A percentile compares a stretch with the other conserved stretches of the same genome.
Conservation (phyloP, 2,888 invertebrate genomes). For the Lasioglossum figueresi region DNA sequence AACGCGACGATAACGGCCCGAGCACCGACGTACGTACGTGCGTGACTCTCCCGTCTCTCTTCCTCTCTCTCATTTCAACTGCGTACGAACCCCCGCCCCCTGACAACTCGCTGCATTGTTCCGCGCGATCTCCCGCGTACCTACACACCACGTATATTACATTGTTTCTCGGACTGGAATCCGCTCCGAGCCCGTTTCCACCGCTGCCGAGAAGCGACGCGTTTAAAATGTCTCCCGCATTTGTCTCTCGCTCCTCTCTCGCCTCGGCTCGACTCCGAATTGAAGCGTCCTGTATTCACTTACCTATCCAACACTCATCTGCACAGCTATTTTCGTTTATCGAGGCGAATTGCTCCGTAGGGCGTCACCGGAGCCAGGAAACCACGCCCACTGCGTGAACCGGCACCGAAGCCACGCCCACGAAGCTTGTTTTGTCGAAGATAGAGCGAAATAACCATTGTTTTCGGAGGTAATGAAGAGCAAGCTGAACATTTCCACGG, state of each 20-base stretch:
- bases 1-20: constrained; percentile 79
- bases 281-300: not conserved
- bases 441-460: not conserved
- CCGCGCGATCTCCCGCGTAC: constrained; percentile 76
- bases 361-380: not conserved
- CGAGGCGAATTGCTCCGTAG: not conserved
- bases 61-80: not conserved
- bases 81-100: constrained; percentile 34
- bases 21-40: constrained; percentile 69
- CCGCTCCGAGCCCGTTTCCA: constrained; percentile 54
- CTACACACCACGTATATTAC: constrained; percentile 76
- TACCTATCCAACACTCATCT: not conserved
- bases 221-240: constrained; percentile 27
- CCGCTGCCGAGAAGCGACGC: not conserved
- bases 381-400: not conserved
- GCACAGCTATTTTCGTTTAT: not conserved
- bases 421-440: not conserved
- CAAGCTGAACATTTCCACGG: not conserved
- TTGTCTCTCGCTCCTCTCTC: constrained; percentile 33
- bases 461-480: not conserved
- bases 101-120: constrained; percentile 71
- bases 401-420: not conserved
- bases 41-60: constrained; percentile 73
- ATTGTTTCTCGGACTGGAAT: constrained; percentile 77
- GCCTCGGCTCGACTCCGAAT: not conserved